phyloP scores from a whole-genome alignment of 2,113 vertebrate species.

The Chaetura pelagica region DNA sequence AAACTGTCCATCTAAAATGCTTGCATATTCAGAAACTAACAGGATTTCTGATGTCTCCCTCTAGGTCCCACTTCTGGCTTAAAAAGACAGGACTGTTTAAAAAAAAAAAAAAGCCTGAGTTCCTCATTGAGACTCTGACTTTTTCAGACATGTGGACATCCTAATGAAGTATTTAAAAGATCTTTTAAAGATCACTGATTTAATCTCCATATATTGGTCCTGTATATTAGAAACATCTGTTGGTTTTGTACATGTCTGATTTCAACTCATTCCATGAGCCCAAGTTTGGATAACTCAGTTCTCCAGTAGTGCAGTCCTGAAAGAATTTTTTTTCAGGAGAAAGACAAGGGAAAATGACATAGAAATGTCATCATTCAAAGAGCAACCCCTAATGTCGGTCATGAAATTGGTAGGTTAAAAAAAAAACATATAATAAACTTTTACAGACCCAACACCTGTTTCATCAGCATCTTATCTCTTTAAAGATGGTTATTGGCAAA shows the following conservation, averaged over 20 bases:
- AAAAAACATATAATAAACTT: neutral
- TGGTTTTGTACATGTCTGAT: neutral
- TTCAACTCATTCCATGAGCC: neutral
- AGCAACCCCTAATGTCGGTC: fast-evolving
- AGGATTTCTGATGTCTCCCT: neutral
- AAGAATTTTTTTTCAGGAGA: neutral
- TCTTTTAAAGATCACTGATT: neutral
- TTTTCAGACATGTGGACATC: neutral
- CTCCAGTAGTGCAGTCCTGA: neutral
- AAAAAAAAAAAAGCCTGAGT: too few relatives aligned
- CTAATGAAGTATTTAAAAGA: neutral
- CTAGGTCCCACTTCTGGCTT: neutral
- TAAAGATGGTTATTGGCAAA: neutral
- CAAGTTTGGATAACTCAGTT: neutral
- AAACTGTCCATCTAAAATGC: neutral
- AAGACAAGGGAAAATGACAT: neutral
- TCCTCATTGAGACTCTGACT: neutral
- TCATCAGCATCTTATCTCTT: neutral
- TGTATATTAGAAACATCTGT: neutral
- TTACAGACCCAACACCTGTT: neutral
- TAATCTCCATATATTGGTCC: neutral
- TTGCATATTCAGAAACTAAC: neutral
- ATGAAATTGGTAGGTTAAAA: neutral
- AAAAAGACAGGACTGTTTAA: neutral
- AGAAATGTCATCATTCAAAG: neutral